These are phyloP conservation scores for Bruchidius siliquastri DNA, from an alignment of 2,888 invertebrate genomes.

Conservation along the genomic window DNA sequence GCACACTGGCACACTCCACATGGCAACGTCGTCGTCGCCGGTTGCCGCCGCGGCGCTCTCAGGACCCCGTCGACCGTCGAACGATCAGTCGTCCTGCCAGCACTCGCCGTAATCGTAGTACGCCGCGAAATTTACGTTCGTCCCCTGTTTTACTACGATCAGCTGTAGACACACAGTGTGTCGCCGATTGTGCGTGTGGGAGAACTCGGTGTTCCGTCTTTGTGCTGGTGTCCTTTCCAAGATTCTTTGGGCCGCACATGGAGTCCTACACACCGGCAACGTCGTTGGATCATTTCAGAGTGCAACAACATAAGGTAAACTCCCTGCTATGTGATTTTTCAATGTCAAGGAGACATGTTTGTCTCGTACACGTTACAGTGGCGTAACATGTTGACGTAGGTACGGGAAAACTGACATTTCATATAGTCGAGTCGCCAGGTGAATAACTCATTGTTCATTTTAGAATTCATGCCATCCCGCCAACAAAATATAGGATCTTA, in stretches of 20 bases:
- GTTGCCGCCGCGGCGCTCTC: conserved; percentile 7
- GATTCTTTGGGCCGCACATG: neutral
- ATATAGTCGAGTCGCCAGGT: too few relatives aligned
- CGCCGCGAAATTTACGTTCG: neutral
- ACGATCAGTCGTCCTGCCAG: neutral
- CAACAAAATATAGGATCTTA: too few relatives aligned
- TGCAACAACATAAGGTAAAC: neutral
- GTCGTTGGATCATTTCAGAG: neutral
- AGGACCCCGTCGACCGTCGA: neutral
- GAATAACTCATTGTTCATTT: too few relatives aligned
- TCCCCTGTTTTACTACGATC: neutral
- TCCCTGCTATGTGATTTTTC: neutral
- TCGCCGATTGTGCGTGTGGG: neutral
- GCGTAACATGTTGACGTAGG: neutral
- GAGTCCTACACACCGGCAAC: neutral
- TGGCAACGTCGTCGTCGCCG: neutral
- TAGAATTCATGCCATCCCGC: too few relatives aligned
- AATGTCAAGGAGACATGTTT: neutral
- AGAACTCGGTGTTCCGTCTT: neutral
- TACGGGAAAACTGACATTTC: neutral
- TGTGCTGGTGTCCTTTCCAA: neutral
- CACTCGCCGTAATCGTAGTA: neutral
- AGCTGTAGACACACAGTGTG: neutral
- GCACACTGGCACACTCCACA: neutral
- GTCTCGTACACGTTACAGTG: neutral